Evolutionary conservation across 2,113 vertebrate genomes (phyloP), one percentile per base, ranked within the genome.

Genomic region (Synchiropus splendidus): DNA sequence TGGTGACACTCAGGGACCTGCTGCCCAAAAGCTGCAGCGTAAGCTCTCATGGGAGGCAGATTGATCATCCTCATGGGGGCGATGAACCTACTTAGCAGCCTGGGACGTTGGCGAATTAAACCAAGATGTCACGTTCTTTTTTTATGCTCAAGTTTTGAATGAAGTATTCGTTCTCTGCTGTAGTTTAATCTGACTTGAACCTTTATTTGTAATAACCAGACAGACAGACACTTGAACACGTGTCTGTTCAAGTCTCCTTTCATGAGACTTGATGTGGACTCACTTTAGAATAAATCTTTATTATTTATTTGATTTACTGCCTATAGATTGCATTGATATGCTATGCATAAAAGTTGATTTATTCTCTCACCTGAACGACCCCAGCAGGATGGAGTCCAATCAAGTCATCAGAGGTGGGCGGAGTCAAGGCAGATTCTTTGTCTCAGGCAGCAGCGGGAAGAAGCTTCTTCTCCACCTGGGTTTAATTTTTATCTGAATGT

Each of bases 321-420:
- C n/a, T n/a, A n/a, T n/a, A n/a, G n/a, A n/a, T n/a, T n/a, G n/a
- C n/a, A n/a, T n/a, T n/a, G n/a, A n/a, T n/a, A n/a, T n/a, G n/a
- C n/a, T n/a, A n/a, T n/a, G n/a, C n/a, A n/a, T n/a, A n/a, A n/a
- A n/a, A n/a, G n/a, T n/a, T n/a, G n/a, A n/a, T n/a, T n/a, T n/a
- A n/a, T n/a, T n/a, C n/a, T n/a, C 36, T 38, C 9, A 53, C 1
- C 21, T 43, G 36, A 14, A 9, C 16, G 21, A 47, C n/a, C 15
- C 38, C 47, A 34, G 14, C 58, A 54, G 44, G 61, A 64, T 78
- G 63, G 72, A 69, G n/a, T 45, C 36, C 52, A 76, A 79, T 79
- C 61, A 67, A 34, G 51, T 69, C 44, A 59, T 79, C 58, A 78
- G 35, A 5, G 58, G 55, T 9, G 32, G 67, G 74, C 2, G 76